Percentiles rank a stretch among this genome's conserved stretches.
Evolutionary conservation across 2,113 vertebrate genomes (phyloP).

Genomic region (Helogale parvula): DNA sequence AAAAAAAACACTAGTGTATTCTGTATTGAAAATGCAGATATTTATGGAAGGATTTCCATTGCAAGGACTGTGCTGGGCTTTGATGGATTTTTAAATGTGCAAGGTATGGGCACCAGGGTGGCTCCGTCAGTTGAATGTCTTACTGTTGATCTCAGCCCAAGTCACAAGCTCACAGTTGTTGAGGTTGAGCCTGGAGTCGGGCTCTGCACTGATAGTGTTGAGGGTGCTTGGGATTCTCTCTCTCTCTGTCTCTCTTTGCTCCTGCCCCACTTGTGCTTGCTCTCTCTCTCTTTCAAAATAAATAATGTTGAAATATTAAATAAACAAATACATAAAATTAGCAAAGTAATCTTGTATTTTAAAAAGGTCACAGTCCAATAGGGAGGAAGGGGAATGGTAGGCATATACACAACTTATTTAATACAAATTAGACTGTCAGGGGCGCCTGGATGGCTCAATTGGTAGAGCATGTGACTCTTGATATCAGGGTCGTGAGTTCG

Average conservation of each 20-base stretch:
- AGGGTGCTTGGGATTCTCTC: no score
- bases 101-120: not conserved
- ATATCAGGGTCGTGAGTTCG: not conserved
- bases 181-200: no score
- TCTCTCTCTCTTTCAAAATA: no score
- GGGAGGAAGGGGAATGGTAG: not conserved
- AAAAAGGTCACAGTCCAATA: not conserved
- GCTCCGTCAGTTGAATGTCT: no score
- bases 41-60: constrained; percentile 62
- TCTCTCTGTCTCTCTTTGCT: no score
- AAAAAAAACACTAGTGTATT: not conserved
- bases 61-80: not conserved
- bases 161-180: no score
- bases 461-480: not conserved
- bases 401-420: not conserved
- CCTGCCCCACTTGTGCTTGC: no score
- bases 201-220: no score
- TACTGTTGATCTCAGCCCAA: no score
- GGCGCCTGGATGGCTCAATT: not conserved
- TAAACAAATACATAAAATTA: not conserved
- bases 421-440: not conserved
- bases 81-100: constrained; percentile 36
- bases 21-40: constrained; percentile 36
- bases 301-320: no score
- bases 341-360: not conserved